These are phyloP conservation scores for Columba janthina DNA, from an alignment of 2,113 vertebrate species.

Conservation along the genomic window DNA sequence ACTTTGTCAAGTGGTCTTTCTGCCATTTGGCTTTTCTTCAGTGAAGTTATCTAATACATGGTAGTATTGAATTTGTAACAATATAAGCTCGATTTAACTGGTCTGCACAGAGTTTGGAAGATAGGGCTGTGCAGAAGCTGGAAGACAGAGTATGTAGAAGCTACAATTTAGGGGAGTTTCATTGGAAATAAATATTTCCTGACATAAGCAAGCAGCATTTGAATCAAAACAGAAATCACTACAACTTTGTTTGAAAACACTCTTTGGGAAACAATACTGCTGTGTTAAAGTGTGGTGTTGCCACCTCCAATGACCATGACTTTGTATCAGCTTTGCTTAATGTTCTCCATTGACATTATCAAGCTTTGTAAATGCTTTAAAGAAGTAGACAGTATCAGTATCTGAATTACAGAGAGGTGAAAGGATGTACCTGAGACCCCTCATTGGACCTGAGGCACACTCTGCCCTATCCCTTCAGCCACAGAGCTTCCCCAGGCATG, in stretches of 20 bases:
- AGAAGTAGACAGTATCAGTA: neutral
- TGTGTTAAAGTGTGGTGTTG: neutral
- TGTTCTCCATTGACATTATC: neutral
- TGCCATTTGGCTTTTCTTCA: neutral
- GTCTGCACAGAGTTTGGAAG: neutral
- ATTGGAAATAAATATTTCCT: neutral
- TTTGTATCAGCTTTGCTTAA: neutral
- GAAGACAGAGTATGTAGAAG: neutral
- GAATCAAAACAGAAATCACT: neutral
- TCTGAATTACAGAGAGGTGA: neutral
- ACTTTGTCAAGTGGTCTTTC: neutral
- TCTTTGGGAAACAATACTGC: neutral
- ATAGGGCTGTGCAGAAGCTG: neutral
- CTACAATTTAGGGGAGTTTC: neutral
- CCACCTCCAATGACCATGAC: neutral
- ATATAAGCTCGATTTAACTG: neutral
- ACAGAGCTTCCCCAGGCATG: neutral
- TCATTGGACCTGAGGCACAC: neutral
- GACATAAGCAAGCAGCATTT: neutral
- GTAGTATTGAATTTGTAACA: neutral
- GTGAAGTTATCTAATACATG: neutral
- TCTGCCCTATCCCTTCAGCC: neutral
- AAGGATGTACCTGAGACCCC: neutral
- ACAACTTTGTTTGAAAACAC: neutral
- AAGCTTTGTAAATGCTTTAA: neutral